Percentiles rank a stretch among this genome's conserved stretches.
Conservation (phyloP, 2,888 invertebrate genomes). For the Agonopterix alstromeriana region DNA sequence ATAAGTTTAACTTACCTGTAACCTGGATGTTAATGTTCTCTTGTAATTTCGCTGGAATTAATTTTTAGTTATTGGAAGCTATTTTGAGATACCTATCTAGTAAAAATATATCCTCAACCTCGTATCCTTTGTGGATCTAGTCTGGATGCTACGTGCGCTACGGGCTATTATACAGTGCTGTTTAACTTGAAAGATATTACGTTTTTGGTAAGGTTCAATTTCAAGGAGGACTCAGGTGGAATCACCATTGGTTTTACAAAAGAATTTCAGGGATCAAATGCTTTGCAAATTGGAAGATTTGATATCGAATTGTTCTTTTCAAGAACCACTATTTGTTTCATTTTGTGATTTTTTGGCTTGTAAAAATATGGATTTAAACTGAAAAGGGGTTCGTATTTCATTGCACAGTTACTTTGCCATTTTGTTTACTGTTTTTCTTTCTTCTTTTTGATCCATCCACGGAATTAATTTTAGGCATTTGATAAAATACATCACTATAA, state of each 20-base stretch:
- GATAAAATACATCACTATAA: no score
- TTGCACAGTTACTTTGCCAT: no score
- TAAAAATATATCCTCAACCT: constrained; percentile 6
- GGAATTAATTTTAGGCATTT: no score
- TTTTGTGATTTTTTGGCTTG: background rate
- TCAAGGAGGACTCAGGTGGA: constrained; percentile 18
- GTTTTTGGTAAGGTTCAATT: constrained; percentile 15
- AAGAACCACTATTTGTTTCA: background rate
- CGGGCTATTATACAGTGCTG: constrained; percentile 20
- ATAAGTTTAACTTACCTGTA: no score
- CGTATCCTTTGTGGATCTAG: constrained; percentile 23
- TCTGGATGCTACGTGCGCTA: constrained; percentile 20
- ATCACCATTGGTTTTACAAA: constrained; percentile 2
- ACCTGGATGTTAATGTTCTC: no score
- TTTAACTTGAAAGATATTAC: constrained; percentile 25
- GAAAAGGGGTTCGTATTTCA: no score
- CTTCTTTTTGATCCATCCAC: no score
- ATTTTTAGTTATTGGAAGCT: no score
- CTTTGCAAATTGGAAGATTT: no score
- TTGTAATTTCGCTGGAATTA: no score
- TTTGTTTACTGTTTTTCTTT: no score
- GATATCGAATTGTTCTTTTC: background rate
- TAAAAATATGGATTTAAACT: no score
- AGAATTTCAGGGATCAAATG: background rate
- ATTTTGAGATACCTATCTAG: background rate